Percentiles rank a stretch among this genome's conserved stretches.
Evolutionary conservation across 2,113 vertebrate species (phyloP).

Genomic region (Ptyas mucosa): DNA sequence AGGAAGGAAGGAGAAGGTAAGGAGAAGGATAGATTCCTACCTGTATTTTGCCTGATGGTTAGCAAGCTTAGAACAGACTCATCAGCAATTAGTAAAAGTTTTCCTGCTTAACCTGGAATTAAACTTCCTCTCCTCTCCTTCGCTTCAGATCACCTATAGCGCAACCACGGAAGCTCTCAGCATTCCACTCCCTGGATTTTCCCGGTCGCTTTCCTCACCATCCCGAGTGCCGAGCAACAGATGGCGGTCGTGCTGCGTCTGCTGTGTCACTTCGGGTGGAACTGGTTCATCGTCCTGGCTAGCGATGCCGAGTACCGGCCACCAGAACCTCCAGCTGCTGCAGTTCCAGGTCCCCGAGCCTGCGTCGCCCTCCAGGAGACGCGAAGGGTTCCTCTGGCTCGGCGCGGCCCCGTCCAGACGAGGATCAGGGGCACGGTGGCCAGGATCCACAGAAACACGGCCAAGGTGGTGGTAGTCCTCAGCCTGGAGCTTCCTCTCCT

Average conservation of each 20-base stretch:
- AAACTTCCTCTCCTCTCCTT: background rate
- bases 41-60: background rate
- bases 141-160: slow-evolving; percentile 75
- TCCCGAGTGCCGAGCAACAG: slow-evolving; percentile 76
- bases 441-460: slow-evolving; percentile 60
- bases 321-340: slow-evolving; percentile 68
- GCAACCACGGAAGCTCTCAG: slow-evolving; percentile 73
- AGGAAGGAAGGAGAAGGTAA: no score
- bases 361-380: slow-evolving; percentile 77
- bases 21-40: no score
- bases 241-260: slow-evolving; percentile 72
- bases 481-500: slow-evolving; percentile 66
- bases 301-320: slow-evolving; percentile 76
- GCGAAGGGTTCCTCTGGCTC: slow-evolving; percentile 19
- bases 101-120: background rate
- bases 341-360: slow-evolving; percentile 52
- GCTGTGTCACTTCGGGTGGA: slow-evolving; percentile 72
- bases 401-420: accelerated
- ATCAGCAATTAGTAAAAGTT: background rate
- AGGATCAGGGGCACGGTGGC: slow-evolving; percentile 63
- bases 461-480: slow-evolving; percentile 74
- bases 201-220: slow-evolving; percentile 76
- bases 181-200: slow-evolving; percentile 70
- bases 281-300: slow-evolving; percentile 75
- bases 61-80: background rate